Evolutionary conservation across 2,797 vertebrate genomes (phyloP).

Genomic region (Crenichthys baileyi): DNA sequence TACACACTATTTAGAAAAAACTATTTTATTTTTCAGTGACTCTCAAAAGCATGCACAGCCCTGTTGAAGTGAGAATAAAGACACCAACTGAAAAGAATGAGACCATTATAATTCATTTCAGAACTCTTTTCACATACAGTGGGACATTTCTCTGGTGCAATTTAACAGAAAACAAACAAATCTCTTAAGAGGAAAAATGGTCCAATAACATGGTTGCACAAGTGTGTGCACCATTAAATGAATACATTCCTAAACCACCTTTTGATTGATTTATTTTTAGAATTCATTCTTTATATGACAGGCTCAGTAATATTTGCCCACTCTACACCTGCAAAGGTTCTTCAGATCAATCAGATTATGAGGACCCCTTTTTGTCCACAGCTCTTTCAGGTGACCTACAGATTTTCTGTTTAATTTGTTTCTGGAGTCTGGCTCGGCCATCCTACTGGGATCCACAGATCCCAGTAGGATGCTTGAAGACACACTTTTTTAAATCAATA

Average conservation of each 20-base stretch:
- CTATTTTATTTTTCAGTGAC: neutral
- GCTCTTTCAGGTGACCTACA: too few relatives aligned
- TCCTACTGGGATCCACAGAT: too few relatives aligned
- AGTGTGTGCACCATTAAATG: too few relatives aligned
- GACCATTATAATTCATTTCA: neutral
- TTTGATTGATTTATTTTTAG: neutral
- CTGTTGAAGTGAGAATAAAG: neutral
- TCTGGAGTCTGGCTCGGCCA: too few relatives aligned
- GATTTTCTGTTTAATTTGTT: too few relatives aligned
- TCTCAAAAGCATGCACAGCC: neutral
- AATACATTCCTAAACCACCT: neutral
- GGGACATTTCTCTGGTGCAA: neutral
- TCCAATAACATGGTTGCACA: neutral
- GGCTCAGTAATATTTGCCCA: neutral
- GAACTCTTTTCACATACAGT: neutral
- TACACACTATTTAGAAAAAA: neutral
- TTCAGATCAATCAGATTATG: too few relatives aligned
- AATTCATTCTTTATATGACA: neutral
- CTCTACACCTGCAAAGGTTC: too few relatives aligned
- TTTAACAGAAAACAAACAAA: neutral
- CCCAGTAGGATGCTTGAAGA: constrained; percentile 6
- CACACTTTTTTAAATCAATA: constrained; percentile 37
- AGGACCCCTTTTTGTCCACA: too few relatives aligned
- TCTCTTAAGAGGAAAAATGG: neutral
- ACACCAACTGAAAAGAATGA: neutral